These are phyloP conservation scores for Ascidia mentula DNA, from an alignment of 23 tunicate species.

Conservation along the genomic window DNA sequence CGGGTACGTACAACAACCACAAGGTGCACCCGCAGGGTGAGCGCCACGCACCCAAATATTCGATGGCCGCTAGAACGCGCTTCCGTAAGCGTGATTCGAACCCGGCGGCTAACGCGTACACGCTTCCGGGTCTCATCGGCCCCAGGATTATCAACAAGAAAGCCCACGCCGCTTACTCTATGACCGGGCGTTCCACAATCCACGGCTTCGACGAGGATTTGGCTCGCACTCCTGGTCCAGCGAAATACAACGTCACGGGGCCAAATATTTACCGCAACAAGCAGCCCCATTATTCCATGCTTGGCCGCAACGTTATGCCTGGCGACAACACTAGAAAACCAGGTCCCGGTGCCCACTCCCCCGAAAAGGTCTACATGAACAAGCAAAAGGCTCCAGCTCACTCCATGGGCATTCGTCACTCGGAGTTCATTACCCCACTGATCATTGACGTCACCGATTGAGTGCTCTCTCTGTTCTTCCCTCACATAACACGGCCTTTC, in stretches of 20 bases:
- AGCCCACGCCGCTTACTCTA: conserved; percentile 73
- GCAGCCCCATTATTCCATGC: conserved; percentile 89
- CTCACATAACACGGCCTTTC: too few relatives aligned
- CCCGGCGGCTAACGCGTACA: conserved; percentile 91
- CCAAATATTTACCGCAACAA: conserved; percentile 54
- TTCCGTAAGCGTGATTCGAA: conserved; percentile 80
- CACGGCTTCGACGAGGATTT: conserved; percentile 85
- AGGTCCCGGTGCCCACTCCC: conserved; percentile 95
- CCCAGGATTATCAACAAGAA: conserved; percentile 82
- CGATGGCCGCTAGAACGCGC: conserved; percentile 78
- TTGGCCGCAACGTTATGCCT: conserved; percentile 89
- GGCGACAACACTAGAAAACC: conserved; percentile 91
- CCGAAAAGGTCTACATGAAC: conserved; percentile 81
- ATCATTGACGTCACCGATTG: conserved; percentile 83
- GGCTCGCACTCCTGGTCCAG: conserved; percentile 90
- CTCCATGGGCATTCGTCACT: conserved; percentile 93
- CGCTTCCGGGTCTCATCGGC: conserved; percentile 75
- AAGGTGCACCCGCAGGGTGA: conserved; percentile 92
- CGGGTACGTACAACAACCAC: conserved; percentile 89
- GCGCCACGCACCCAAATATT: conserved; percentile 82
- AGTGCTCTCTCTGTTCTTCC: neutral
- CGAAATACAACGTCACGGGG: conserved; percentile 68
- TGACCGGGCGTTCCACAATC: conserved; percentile 75
- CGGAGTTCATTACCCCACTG: conserved; percentile 87
- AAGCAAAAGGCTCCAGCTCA: conserved; percentile 63